Conservation (phyloP, 2,888 invertebrate genomes). For the Leucophenga maculata region DNA sequence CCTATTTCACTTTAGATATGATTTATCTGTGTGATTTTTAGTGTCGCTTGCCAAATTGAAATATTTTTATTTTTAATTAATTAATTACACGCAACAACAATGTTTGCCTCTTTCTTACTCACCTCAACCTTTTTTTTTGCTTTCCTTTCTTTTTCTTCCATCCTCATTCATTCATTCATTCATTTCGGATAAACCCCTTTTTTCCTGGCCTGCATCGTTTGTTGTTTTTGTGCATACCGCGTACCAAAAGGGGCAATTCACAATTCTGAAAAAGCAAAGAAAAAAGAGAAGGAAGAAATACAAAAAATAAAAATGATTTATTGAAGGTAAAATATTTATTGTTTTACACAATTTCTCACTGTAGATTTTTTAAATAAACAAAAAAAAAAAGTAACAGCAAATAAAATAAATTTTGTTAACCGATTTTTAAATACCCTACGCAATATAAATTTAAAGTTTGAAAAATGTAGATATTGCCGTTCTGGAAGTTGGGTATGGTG, state of each 20-base stretch:
- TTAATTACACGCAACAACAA: constrained; percentile 14
- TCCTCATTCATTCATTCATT: background rate
- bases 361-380: constrained; percentile 36
- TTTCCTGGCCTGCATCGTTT: background rate
- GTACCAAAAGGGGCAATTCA: no score
- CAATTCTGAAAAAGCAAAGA: background rate
- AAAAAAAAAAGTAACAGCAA: constrained; percentile 28
- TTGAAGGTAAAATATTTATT: constrained; percentile 70
- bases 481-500: no score
- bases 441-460: background rate
- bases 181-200: no score
- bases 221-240: background rate
- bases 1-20: constrained; percentile 6
- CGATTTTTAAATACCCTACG: constrained; percentile 5
- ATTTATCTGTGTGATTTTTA: constrained; percentile 8
- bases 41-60: constrained; percentile 10
- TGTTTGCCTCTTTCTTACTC: background rate
- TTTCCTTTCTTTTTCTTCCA: background rate
- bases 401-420: constrained; percentile 38
- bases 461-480: no score
- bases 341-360: constrained; percentile 56
- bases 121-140: background rate
- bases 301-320: constrained; percentile 66
- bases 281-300: constrained; percentile 14
- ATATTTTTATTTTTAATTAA: constrained; percentile 23